Base-by-base conservation (phyloP, 2,888 invertebrate genomes). In the Synergus gifuensis region DNA sequence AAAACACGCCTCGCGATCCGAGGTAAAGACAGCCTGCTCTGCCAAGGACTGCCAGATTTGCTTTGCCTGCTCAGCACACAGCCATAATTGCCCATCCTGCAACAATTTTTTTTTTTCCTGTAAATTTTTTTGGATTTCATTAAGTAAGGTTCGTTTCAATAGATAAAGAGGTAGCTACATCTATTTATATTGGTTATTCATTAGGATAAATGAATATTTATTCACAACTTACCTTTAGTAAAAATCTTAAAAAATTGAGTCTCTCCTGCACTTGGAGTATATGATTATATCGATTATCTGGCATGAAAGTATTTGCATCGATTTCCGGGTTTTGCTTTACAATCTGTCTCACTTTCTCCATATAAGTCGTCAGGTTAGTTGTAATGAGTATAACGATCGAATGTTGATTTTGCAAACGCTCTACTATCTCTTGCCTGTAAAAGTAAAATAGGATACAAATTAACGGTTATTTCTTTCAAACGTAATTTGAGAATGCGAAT, bases 21-120 rank as follows among this genome's bases (percentile, higher is more conserved):
- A 96, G 16, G 96, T 94, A 92, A 98, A 98, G 14, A 98, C 97
- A 14, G 98, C 98, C 89, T 96, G 96, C 91, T 98, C 98, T 2
- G 98, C 98, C 81, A 99, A 94, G 92, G 98, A 98, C 88, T 97
- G 96, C 99, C 99, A 99, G 87, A 99, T 98, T 93, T 98, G 97
- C 93, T 98, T 98, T 9, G 98, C 98, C 94, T 99, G 98, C 92
- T 98, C 98, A 66, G 98, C 98, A 92, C 98, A 98, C 84, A 99
- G 94, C 98, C 98, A 99, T 80, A 99, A 93, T 92, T 98, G 98
- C 40, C 99, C 98, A 93, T 99, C 98, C 94, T 95, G 90, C 60
- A 91, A 88, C 80, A 91, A 84, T 58, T 28, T 28, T 28, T 28
- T 28, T 28, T 28, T 28, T 28, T 28, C 28, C 28, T 28, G 28